Base-by-base conservation (phyloP, 2,113 vertebrate genomes). In the Ctenodactylus gundi region DNA sequence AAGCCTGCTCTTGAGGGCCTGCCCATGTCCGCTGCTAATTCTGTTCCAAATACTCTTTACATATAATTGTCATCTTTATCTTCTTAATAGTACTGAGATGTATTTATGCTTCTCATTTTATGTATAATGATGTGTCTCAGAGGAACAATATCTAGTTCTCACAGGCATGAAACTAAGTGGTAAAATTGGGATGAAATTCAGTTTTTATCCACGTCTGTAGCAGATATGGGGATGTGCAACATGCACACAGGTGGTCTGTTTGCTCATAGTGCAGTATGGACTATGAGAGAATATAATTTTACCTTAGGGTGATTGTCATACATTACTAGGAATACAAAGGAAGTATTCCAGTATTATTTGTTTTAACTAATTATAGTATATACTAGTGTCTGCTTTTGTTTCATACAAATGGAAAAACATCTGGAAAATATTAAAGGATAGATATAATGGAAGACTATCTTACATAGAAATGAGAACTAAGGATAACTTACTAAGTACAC, bases 381-480 rank as follows among this genome's bases (percentile, higher is more conserved):
- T 76, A 13, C 81, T 76, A 49, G 46, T 82, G 18, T 94, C 31
- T 95, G 18, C 23, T 93, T 90, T 34, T n/a, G n/a, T n/a, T n/a
- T n/a, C 36, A 72, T 14, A 34, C 36, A 94, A 65, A 94, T 80
- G 46, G 70, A 58, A 93, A 96, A 73, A 58, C 13, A 60, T 94
- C 72, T 92, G 41, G 29, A 86, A 77, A 85, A 83, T 4, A 11
- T 36, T 88, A 78, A 90, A 81, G 15, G 31, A 72, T 85, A 3
- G 55, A 90, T 77, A 77, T 77, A 8, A 39, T 93, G 29, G 49
- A 81, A 85, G 55, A 68, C 14, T 41, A 72, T 78, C n/a, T 91
- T 83, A 85, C 67, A 25, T 68, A 75, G 62, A 93, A 88, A 82
- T 80, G 88, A 70, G n/a, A 89, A 70, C 81, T 87, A 76, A 85